These are phyloP conservation scores for Ips typographus DNA, from an alignment of 1,140 invertebrate genomes.

Conservation along the genomic window DNA sequence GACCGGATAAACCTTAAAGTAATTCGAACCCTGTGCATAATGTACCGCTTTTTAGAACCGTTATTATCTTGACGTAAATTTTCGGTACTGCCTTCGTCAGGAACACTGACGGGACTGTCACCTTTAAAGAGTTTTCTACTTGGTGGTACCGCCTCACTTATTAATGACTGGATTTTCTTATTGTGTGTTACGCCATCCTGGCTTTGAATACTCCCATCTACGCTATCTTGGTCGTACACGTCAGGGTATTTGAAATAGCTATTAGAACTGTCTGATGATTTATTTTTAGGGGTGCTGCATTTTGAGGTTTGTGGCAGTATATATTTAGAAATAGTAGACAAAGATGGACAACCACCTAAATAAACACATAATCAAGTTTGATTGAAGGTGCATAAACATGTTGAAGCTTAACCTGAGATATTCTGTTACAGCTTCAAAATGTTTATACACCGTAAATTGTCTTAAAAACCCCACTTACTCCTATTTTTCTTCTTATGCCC, in stretches of 20 bases:
- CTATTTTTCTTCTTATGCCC: slow-evolving; percentile 5
- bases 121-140: not conserved
- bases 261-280: not conserved
- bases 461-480: slow-evolving; percentile 9
- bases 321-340: too few species aligned
- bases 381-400: too few species aligned
- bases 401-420: too few species aligned
- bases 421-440: too few species aligned
- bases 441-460: not conserved
- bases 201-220: not conserved
- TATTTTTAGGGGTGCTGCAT: slow-evolving; percentile 2
- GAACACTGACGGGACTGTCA: not conserved
- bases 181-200: not conserved
- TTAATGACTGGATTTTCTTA: not conserved
- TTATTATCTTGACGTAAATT: too few species aligned
- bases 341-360: too few species aligned
- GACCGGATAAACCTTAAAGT: too few species aligned
- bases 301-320: not conserved
- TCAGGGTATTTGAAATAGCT: slow-evolving; percentile 16
- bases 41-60: too few species aligned
- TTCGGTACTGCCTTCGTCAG: not conserved
- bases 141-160: not conserved
- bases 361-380: too few species aligned
- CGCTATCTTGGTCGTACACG: not conserved
- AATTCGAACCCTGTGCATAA: too few species aligned